These are phyloP conservation scores for Lacerta viridis DNA, from an alignment of 2,797 vertebrate species.

Conservation along the genomic window DNA sequence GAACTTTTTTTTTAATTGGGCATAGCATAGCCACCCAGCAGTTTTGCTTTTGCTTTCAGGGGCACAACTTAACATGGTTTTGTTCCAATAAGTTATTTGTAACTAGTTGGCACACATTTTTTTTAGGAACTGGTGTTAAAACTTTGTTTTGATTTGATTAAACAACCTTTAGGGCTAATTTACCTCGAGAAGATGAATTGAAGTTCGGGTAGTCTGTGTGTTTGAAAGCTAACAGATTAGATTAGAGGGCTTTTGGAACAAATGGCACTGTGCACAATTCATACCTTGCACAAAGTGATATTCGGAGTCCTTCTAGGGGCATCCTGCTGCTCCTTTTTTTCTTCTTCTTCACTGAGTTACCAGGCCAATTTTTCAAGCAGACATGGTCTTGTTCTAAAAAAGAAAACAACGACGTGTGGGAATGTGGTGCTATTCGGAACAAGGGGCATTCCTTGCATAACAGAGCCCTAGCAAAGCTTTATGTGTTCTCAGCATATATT, in stretches of 20 bases:
- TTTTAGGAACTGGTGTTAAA: background rate
- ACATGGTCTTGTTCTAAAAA: background rate
- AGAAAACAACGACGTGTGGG: background rate
- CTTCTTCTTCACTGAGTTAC: background rate
- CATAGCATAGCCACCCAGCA: background rate
- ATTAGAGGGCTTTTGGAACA: background rate
- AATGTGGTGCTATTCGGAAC: background rate
- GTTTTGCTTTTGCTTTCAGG: background rate
- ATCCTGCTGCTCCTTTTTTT: background rate
- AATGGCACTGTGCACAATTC: background rate
- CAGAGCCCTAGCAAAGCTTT: background rate
- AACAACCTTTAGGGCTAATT: background rate
- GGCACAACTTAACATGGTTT: background rate
- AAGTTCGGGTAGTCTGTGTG: background rate
- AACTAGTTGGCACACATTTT: too few relatives aligned
- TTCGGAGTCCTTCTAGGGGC: background rate
- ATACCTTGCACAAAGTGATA: background rate
- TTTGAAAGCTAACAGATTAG: background rate
- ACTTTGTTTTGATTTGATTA: background rate
- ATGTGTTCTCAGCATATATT: too few relatives aligned
- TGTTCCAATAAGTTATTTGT: background rate
- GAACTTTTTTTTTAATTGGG: background rate
- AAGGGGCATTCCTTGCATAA: background rate
- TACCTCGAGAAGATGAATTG: constrained; percentile 2
- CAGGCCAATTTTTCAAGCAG: background rate